Percentiles rank a stretch among this genome's conserved stretches.
phyloP scores from a whole-genome alignment of 2,113 vertebrate species.

The Heterocephalus glaber region DNA sequence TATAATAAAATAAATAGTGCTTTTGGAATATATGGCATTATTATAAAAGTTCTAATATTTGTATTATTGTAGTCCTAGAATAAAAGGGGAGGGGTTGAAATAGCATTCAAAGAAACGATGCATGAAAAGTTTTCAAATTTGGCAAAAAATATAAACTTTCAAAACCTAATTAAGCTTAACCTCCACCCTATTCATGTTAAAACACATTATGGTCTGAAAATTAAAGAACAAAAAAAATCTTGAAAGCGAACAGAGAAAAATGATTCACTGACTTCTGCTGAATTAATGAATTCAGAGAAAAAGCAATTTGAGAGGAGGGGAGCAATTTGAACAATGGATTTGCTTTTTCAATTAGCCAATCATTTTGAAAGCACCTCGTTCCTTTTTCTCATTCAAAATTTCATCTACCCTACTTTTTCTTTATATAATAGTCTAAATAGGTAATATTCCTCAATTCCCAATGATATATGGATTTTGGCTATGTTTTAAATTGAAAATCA shows the following conservation, averaged over 20 bases:
- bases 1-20: neutral
- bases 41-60: neutral
- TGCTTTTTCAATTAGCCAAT: conserved; percentile 9
- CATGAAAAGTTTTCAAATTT: neutral
- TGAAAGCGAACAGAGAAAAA: conserved; percentile 43
- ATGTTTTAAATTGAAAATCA: neutral
- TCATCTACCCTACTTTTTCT: neutral
- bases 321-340: neutral
- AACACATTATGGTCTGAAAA: neutral
- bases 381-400: neutral
- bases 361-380: neutral
- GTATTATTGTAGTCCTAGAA: neutral
- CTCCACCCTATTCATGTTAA: neutral
- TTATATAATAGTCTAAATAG: neutral
- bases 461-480: neutral
- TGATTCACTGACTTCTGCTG: neutral
- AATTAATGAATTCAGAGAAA: neutral
- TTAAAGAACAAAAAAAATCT: neutral
- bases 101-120: neutral
- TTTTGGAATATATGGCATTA: neutral
- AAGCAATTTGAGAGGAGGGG: neutral
- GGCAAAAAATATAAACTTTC: neutral
- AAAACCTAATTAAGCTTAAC: conserved; percentile 20
- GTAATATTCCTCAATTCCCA: neutral
- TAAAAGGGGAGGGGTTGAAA: neutral